Conservation (phyloP, 2,888 invertebrate genomes). For the Leucophora obtusa region DNA sequence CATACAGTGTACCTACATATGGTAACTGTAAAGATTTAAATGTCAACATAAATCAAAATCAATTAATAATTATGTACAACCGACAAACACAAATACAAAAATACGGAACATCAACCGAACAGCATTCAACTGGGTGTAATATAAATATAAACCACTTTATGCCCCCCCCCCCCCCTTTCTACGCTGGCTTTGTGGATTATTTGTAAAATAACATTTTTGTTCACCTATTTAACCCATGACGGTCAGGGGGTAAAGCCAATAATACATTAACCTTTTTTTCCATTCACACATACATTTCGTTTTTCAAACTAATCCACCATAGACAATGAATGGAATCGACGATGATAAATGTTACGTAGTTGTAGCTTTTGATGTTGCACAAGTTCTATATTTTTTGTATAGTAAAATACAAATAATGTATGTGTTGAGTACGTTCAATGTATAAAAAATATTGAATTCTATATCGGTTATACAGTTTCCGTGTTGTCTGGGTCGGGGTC, state of each 20-base stretch:
- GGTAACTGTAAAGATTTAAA: conserved; percentile 38
- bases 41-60: conserved; percentile 64
- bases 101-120: not conserved
- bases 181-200: not conserved
- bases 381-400: conserved; percentile 19
- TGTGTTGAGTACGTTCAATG: not conserved
- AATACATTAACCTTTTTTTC: not conserved
- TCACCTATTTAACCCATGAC: conserved; percentile 1
- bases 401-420: not conserved
- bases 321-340: conserved; percentile 23
- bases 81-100: conserved; percentile 13
- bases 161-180: not conserved
- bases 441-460: conserved; percentile 17
- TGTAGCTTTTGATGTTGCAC: conserved; percentile 40
- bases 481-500: conserved; percentile 52
- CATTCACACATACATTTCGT: not conserved
- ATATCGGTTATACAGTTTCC: conserved; percentile 47
- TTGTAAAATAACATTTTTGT: not conserved
- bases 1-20: not conserved
- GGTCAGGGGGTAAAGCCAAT: not conserved
- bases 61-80: conserved; percentile 54
- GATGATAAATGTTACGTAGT: conserved; percentile 36
- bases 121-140: not conserved
- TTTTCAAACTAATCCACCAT: conserved; percentile 14
- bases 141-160: conserved; percentile 1